Conservation (phyloP, 2,888 invertebrate genomes). For the Aporophyla lueneburgensis region DNA sequence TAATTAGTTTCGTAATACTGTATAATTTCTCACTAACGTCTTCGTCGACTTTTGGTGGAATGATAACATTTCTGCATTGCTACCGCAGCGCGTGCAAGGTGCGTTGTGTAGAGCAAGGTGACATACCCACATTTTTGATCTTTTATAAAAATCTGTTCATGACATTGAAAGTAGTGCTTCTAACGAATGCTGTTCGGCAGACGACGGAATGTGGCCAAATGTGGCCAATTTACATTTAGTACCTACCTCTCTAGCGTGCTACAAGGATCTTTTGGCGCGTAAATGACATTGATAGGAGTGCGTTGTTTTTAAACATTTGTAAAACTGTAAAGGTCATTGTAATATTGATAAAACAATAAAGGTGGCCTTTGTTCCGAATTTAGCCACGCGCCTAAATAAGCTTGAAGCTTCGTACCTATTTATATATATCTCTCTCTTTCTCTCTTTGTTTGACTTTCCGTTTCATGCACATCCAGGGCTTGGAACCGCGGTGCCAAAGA, state of each 20-base stretch:
- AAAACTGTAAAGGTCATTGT: no score
- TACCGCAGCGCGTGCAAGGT: conserved; percentile 13
- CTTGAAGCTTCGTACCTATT: neutral
- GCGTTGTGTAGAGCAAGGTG: neutral
- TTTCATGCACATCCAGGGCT: neutral
- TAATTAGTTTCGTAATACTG: conserved; percentile 26
- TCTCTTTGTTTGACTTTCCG: no score
- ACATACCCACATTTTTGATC: neutral
- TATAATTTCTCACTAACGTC: conserved; percentile 29
- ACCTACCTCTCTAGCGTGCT: neutral
- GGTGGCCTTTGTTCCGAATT: neutral
- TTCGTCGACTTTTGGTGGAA: conserved; percentile 37
- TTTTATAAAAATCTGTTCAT: neutral
- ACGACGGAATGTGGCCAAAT: neutral
- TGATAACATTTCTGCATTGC: conserved; percentile 23
- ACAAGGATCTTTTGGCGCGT: neutral
- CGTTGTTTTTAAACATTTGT: neutral
- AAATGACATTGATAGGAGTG: neutral
- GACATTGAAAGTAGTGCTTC: neutral
- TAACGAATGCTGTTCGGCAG: neutral
- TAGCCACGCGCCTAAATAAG: neutral
- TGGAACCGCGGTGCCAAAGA: no score
- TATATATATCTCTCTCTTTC: no score
- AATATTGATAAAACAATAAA: neutral
- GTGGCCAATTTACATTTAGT: neutral